phyloP scores from a whole-genome alignment of 2,113 vertebrate genomes.

The Catharus minimus region DNA sequence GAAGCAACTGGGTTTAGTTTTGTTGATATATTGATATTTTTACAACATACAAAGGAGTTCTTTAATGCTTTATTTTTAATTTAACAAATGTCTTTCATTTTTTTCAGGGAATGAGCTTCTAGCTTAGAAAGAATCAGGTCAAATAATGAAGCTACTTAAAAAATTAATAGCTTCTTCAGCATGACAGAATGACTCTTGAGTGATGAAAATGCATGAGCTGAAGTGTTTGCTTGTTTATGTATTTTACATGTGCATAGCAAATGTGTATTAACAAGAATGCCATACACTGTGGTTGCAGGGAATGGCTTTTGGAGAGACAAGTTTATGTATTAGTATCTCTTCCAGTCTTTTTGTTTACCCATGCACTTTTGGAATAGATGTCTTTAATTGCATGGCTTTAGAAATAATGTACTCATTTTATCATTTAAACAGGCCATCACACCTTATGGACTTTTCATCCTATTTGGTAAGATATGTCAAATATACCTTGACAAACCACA shows the following conservation, averaged over 20 bases:
- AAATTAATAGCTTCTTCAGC: background rate
- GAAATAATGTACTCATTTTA: conserved; percentile 44
- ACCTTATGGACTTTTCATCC: conserved; percentile 85
- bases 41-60: background rate
- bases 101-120: background rate
- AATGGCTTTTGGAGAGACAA: background rate
- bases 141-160: background rate
- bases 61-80: background rate
- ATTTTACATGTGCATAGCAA: background rate
- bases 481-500: background rate
- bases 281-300: background rate
- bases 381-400: conserved; percentile 11
- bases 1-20: background rate
- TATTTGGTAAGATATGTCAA: conserved; percentile 82
- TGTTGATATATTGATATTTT: background rate
- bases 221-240: background rate
- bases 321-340: background rate
- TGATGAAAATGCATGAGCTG: background rate
- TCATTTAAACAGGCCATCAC: conserved; percentile 81
- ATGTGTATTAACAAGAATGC: background rate
- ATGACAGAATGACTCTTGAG: background rate
- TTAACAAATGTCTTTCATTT: background rate
- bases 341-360: background rate
- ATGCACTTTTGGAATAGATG: background rate
- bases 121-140: background rate